Conservation (phyloP, 2,797 vertebrate species). For the Molothrus aeneus region DNA sequence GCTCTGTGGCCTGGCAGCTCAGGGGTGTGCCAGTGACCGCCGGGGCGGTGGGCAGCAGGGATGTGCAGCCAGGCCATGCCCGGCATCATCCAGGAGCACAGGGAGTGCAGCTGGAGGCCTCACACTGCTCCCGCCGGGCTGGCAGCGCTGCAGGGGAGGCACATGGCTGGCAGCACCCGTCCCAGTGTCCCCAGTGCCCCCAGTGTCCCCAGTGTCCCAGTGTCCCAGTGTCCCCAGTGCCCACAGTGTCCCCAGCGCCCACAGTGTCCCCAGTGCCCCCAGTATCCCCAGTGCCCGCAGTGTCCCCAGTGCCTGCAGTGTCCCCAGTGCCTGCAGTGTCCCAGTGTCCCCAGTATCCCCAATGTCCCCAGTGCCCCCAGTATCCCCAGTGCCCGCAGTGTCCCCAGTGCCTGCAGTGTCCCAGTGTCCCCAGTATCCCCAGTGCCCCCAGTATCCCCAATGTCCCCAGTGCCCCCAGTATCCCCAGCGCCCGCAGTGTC, state of each 20-base stretch:
- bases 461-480: too few relatives aligned
- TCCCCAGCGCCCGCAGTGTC: not conserved
- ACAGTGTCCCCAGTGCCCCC: too few relatives aligned
- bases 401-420: not conserved
- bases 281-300: too few relatives aligned
- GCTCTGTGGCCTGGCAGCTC: not conserved
- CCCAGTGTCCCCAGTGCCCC: not conserved
- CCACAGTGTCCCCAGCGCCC: too few relatives aligned
- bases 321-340: too few relatives aligned
- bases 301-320: too few relatives aligned
- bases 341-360: not conserved
- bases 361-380: not conserved
- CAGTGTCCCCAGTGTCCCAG: not conserved
- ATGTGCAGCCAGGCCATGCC: not conserved
- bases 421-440: not conserved
- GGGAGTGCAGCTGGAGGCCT: not conserved
- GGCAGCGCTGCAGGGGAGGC: not conserved
- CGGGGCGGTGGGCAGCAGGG: rapidly evolving
- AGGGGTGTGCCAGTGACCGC: rapidly evolving
- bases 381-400: not conserved
- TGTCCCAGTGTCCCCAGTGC: not conserved
- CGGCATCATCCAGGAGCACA: not conserved
- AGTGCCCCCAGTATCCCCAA: not conserved
- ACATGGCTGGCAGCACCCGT: rapidly evolving
- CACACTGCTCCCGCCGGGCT: rapidly evolving